phyloP scores from a whole-genome alignment of 2,888 invertebrate genomes.

The Rhorus exstirpatorius region DNA sequence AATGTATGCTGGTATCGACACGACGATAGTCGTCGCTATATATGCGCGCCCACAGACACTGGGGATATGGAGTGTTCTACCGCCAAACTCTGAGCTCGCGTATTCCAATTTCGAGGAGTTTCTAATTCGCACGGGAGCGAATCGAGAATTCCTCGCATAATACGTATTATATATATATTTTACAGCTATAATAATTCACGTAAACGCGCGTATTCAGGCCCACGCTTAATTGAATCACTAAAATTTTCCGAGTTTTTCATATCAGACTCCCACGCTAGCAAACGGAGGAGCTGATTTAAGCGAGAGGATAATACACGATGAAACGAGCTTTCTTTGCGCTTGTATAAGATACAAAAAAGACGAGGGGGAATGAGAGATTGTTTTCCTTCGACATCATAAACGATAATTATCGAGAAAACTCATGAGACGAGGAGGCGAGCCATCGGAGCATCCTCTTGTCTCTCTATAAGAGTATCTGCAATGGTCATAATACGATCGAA shows the following conservation, averaged over 20 bases:
- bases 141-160: conserved; percentile 33
- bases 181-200: conserved; percentile 28
- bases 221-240: conserved; percentile 43
- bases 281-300: background rate
- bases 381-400: conserved; percentile 20
- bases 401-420: conserved; percentile 20
- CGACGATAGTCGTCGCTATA: too few species aligned
- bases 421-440: background rate
- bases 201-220: background rate
- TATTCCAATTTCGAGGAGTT: conserved; percentile 53
- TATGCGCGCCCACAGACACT: background rate
- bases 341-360: background rate
- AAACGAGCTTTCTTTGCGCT: conserved; percentile 28
- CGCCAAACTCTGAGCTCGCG: conserved; percentile 13
- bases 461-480: conserved; percentile 3
- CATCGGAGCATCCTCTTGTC: conserved; percentile 17
- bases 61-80: background rate
- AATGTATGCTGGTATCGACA: background rate
- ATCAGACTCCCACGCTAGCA: background rate
- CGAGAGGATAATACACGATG: conserved; percentile 10
- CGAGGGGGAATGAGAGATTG: background rate
- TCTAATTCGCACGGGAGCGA: conserved; percentile 17
- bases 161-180: conserved; percentile 14
- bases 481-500: conserved; percentile 28
- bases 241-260: conserved; percentile 13